These are phyloP conservation scores for Drosophila oshimai DNA, from an alignment of 1,140 invertebrate species.

Conservation along the genomic window DNA sequence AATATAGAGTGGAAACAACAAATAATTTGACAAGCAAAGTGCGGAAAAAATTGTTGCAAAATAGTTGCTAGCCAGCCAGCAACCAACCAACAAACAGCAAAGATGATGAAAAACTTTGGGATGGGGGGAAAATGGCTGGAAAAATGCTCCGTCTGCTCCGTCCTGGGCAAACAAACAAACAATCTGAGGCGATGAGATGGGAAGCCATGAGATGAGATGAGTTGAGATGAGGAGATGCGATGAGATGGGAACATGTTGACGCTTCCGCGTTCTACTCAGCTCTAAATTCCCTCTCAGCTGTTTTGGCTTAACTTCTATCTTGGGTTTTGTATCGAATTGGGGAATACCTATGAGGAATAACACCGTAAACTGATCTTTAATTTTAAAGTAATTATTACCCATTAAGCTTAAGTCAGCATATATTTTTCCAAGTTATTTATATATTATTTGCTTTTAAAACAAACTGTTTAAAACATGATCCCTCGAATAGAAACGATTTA, in stretches of 20 bases:
- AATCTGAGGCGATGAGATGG: constrained; percentile 15
- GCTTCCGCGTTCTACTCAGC: constrained; percentile 10
- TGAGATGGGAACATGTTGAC: constrained; percentile 8
- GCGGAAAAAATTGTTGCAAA: constrained; percentile 36
- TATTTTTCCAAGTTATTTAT: too few species aligned
- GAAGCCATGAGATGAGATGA: constrained; percentile 10
- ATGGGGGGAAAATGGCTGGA: constrained; percentile 26
- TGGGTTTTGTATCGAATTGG: background rate
- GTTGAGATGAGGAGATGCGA: background rate
- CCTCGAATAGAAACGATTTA: too few species aligned
- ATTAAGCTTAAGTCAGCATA: too few species aligned
- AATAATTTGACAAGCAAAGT: constrained; percentile 53
- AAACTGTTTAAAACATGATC: too few species aligned
- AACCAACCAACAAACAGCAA: background rate
- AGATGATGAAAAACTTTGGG: background rate
- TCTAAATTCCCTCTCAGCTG: background rate
- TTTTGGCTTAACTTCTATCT: background rate
- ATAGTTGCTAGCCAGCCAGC: constrained; percentile 28
- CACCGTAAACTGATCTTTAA: too few species aligned
- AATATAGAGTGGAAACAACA: constrained; percentile 18
- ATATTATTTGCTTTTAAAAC: too few species aligned
- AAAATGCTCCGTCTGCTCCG: constrained; percentile 24
- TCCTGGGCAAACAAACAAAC: constrained; percentile 56
- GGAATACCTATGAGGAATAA: too few species aligned
- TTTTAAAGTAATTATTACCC: too few species aligned